phyloP scores from a whole-genome alignment of 2,888 invertebrate species.

The Tetheella fluctuosa region DNA sequence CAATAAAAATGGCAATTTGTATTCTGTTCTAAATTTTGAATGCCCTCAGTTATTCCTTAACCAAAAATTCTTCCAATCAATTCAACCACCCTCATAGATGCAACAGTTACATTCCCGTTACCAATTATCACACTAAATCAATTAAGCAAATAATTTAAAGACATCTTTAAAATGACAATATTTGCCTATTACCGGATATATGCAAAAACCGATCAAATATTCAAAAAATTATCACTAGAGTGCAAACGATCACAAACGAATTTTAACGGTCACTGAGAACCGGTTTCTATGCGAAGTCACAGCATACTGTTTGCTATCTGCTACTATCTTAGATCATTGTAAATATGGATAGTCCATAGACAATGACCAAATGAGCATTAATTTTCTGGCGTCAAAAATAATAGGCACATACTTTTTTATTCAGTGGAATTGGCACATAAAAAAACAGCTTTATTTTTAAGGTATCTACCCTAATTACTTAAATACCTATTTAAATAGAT shows the following conservation, averaged over 20 bases:
- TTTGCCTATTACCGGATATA: slow-evolving; percentile 53
- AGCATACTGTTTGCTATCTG: not conserved
- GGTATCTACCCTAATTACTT: no score
- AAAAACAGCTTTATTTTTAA: no score
- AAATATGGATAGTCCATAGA: slow-evolving; percentile 17
- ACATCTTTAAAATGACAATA: slow-evolving; percentile 40
- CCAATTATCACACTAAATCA: not conserved
- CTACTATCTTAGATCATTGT: not conserved
- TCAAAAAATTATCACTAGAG: slow-evolving; percentile 50
- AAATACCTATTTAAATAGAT: not conserved
- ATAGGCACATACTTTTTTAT: no score
- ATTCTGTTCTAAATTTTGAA: no score
- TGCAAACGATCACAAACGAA: slow-evolving; percentile 53
- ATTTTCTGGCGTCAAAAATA: no score
- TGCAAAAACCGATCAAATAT: slow-evolving; percentile 57
- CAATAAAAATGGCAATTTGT: no score
- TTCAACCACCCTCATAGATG: no score
- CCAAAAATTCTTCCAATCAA: no score
- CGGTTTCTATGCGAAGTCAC: slow-evolving; percentile 42
- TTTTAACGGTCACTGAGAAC: slow-evolving; percentile 69
- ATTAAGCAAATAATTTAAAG: not conserved
- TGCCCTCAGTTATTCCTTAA: no score
- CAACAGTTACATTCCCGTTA: not conserved
- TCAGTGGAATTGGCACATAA: no score
- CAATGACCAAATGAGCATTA: no score